phyloP scores from a whole-genome alignment of 2,888 invertebrate genomes.

The Rhogogaster chlorosoma region DNA sequence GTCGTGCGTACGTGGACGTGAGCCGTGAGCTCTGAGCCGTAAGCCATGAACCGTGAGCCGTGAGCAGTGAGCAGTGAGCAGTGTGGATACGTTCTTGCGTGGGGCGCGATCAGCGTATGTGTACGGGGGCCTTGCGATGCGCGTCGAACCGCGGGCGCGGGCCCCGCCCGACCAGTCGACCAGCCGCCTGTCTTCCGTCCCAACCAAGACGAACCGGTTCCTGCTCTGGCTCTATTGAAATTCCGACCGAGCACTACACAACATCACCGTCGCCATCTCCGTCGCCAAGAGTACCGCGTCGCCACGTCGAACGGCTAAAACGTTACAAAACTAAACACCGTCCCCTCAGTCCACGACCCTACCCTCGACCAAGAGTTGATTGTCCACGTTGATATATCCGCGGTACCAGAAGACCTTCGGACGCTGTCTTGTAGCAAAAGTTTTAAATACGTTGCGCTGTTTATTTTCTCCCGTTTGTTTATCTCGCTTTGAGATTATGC shows the following conservation, averaged over 20 bases:
- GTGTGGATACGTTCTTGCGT: constrained; percentile 49
- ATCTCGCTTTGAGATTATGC: background rate
- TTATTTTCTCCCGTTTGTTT: background rate
- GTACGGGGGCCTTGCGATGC: constrained; percentile 32
- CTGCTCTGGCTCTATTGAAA: constrained; percentile 71
- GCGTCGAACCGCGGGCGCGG: constrained; percentile 57
- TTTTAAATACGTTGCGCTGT: background rate
- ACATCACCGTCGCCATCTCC: constrained; percentile 57
- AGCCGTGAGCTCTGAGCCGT: background rate
- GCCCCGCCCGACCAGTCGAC: constrained; percentile 61
- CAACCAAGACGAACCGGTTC: constrained; percentile 67
- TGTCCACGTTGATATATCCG: background rate
- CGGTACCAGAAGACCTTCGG: background rate
- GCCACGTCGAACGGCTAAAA: constrained; percentile 27
- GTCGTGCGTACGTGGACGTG: constrained; percentile 65
- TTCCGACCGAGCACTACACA: constrained; percentile 67
- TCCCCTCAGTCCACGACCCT: background rate
- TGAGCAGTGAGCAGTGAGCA: background rate
- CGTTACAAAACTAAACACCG: constrained; percentile 47
- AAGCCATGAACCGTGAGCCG: background rate
- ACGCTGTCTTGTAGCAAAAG: background rate
- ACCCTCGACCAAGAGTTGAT: background rate
- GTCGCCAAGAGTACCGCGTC: constrained; percentile 37
- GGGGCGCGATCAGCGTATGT: constrained; percentile 50
- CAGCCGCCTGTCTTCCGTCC: constrained; percentile 50